Evolutionary conservation across 37 sponge, comb jelly and placozoan genomes (phyloP), one percentile per base, ranked within the genome.

Genomic region (Corticium candelabrum): DNA sequence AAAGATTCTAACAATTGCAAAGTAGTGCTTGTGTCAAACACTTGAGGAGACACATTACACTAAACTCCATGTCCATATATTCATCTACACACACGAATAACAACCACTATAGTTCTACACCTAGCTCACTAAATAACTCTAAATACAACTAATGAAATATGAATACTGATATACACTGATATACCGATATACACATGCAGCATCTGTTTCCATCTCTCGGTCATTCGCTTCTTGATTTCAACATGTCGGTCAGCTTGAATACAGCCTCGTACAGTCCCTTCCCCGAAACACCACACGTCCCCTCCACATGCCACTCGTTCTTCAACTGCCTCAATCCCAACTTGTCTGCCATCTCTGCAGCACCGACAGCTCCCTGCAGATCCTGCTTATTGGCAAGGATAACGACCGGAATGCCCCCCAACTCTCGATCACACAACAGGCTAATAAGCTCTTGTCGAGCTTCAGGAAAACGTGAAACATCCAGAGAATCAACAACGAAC

Each of bases 311-410:
- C 95, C 95, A 94, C 15, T 74, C 76, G 27, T 85, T 80, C 3
- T 79, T 68, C 2, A 90, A 33, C 39, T 80, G 78, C 3, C 78
- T 21, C 43, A 90, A 73, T 0, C 85, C 83, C 34, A 90, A 62
- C 74, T 78, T 81, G 11, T 82, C 57, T 21, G 84, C 84, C 29
- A 90, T 79, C 1, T 90, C 89, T 35, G 87, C 41, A 0, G 91
- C 68, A 5, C 76, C 27, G 38, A 32, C 73, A 27, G 95, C 87
- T 37, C 76, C 67, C 0, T 87, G 89, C 70, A 94, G 77, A 78
- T 94, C 95, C 40, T 94, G 95, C 80, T 94, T 94, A 82, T 94
- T 94, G 40, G 89, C 89, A 39, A 90, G 73, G 0, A 94, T 83
- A 39, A 94, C 84, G 2, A 94, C 80, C 0, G 95, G 95, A 1